These are phyloP conservation scores for Callospermophilus lateralis DNA, from an alignment of 2,113 vertebrate genomes.

Conservation along the genomic window DNA sequence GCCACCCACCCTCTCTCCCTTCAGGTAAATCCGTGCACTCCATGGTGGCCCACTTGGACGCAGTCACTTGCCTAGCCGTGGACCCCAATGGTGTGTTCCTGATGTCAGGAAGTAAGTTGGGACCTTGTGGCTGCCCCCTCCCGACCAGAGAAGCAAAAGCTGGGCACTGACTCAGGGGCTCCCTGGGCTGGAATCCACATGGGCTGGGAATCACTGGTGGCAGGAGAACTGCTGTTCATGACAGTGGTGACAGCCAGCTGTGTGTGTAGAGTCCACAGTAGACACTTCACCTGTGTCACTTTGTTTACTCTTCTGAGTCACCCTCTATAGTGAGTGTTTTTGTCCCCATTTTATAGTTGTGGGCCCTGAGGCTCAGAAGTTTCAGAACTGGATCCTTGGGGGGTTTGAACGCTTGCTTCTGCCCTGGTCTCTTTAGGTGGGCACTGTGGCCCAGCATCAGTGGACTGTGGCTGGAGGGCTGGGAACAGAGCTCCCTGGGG, in stretches of 20 bases:
- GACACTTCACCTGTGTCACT: fast-evolving
- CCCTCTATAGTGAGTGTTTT: fast-evolving
- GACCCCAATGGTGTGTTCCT: conserved; percentile 96
- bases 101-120: conserved; percentile 94
- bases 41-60: conserved; percentile 96
- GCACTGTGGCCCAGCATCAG: background rate
- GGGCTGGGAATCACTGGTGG: background rate
- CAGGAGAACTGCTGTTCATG: background rate
- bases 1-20: background rate
- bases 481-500: background rate
- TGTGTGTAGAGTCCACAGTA: background rate
- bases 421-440: background rate
- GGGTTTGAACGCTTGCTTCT: background rate
- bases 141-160: background rate
- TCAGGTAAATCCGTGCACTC: conserved; percentile 93
- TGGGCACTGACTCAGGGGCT: background rate
- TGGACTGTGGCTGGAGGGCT: background rate
- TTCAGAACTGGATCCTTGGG: fast-evolving
- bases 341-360: background rate
- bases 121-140: background rate
- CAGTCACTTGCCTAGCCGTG: conserved; percentile 94
- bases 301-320: fast-evolving
- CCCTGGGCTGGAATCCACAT: background rate
- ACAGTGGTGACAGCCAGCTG: no score
- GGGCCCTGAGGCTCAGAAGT: background rate